These are phyloP conservation scores for Sylvilagus bachmani DNA, from an alignment of 2,113 vertebrate genomes.

Conservation along the genomic window DNA sequence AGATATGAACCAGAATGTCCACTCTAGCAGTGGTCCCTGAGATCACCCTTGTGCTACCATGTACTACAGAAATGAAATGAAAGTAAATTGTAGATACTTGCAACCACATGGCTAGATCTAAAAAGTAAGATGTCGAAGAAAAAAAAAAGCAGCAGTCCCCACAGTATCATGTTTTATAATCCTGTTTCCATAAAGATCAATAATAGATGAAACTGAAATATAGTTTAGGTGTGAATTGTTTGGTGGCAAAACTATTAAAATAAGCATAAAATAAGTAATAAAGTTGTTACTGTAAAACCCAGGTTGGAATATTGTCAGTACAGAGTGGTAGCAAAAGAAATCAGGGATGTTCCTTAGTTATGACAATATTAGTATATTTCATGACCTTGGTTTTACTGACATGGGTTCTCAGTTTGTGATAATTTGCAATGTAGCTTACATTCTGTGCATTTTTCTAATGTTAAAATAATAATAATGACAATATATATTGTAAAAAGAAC, in stretches of 20 bases:
- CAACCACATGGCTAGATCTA: not conserved
- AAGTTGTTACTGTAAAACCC: not conserved
- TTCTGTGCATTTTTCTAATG: not conserved
- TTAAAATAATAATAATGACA: not conserved
- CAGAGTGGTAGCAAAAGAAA: not conserved
- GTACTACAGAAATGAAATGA: not conserved
- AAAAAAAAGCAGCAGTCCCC: not conserved
- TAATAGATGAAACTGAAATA: not conserved
- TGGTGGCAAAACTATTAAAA: not conserved
- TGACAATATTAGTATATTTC: not conserved
- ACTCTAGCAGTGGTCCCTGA: not conserved
- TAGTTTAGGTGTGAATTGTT: not conserved
- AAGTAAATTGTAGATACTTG: not conserved
- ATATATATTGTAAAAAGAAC: not conserved
- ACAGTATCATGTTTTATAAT: not conserved
- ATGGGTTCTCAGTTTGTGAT: not conserved
- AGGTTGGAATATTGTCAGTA: not conserved
- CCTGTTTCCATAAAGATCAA: not conserved
- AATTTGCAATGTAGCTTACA: not conserved
- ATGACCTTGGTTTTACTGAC: not conserved
- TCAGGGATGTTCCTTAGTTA: no score
- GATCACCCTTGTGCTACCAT: not conserved
- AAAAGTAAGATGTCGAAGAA: not conserved
- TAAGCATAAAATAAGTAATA: not conserved
- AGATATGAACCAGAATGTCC: fast-evolving